A percentile compares a stretch with the other conserved stretches of the same genome.
Conservation (phyloP, 92 coral and sea anemone genomes). For the Porites lobata region DNA sequence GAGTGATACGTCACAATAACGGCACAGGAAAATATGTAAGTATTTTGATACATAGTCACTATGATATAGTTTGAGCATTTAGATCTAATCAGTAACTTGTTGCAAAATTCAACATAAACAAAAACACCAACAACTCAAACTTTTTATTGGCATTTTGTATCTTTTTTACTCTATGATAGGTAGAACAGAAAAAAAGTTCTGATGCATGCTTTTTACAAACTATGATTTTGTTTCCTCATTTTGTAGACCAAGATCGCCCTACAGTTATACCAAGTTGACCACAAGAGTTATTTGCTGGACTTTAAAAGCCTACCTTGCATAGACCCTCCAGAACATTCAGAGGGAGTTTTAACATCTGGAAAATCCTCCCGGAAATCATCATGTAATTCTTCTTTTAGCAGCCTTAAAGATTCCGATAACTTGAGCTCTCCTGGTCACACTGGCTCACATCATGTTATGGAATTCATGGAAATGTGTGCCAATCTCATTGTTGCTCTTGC, state of each 20-base stretch:
- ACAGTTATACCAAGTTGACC: slow-evolving; percentile 98
- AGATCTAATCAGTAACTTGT: neutral
- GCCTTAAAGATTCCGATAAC: slow-evolving; percentile 84
- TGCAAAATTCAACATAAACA: neutral
- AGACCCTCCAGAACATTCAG: slow-evolving; percentile 43
- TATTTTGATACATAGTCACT: neutral
- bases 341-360: slow-evolving; percentile 55
- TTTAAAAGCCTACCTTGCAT: slow-evolving; percentile 91
- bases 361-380: slow-evolving; percentile 86
- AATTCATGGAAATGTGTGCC: slow-evolving; percentile 97
- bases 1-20: slow-evolving; percentile 84
- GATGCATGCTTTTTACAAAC: too few relatives aligned
- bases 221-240: slow-evolving; percentile 1
- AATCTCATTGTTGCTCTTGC: slow-evolving; percentile 95
- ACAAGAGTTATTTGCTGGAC: slow-evolving; percentile 93
- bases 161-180: too few relatives aligned
- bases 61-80: too few relatives aligned
- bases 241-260: slow-evolving; percentile 89
- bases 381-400: slow-evolving; percentile 93
- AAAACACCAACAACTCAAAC: too few relatives aligned
- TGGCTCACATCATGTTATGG: slow-evolving; percentile 91
- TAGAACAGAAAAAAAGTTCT: too few relatives aligned
- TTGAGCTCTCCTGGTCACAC: slow-evolving; percentile 39
- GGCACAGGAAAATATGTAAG: slow-evolving; percentile 93
- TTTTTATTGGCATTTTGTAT: too few relatives aligned